A percentile compares a stretch with the other conserved stretches of the same genome.
Evolutionary conservation across 2,888 invertebrate species (phyloP).

Genomic region (Ochlodes sylvanus): DNA sequence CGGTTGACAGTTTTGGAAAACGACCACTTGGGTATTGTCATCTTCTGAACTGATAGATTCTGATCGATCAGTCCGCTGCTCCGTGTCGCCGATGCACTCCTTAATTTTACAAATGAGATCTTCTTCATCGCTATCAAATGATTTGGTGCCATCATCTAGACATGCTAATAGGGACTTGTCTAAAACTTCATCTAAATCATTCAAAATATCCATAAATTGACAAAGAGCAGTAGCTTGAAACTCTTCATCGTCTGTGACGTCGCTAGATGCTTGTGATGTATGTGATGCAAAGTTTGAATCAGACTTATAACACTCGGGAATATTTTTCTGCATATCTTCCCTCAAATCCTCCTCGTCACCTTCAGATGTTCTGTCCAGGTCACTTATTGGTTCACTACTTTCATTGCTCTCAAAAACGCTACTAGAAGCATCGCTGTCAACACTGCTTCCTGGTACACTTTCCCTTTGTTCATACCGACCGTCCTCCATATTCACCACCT

Average conservation of each 20-base stretch:
- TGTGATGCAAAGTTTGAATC: constrained; percentile 78
- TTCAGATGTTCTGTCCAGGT: constrained; percentile 66
- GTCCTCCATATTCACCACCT: constrained; percentile 71
- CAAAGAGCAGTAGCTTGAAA: constrained; percentile 79
- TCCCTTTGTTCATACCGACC: constrained; percentile 73
- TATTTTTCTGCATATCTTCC: constrained; percentile 76
- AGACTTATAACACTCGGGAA: constrained; percentile 77
- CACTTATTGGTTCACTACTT: constrained; percentile 62
- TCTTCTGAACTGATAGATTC: constrained; percentile 66
- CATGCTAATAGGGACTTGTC: constrained; percentile 81
- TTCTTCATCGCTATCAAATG: constrained; percentile 74
- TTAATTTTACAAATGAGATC: constrained; percentile 79
- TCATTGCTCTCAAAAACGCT: constrained; percentile 66
- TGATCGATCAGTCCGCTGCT: constrained; percentile 56
- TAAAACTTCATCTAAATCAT: constrained; percentile 85
- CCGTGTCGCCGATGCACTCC: constrained; percentile 64
- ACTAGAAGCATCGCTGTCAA: constrained; percentile 70
- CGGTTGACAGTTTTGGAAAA: constrained; percentile 53
- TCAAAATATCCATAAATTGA: constrained; percentile 83
- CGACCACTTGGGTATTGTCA: constrained; percentile 73
- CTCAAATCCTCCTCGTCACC: constrained; percentile 75
- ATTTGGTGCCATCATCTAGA: constrained; percentile 69
- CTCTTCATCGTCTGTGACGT: constrained; percentile 77
- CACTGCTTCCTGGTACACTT: constrained; percentile 66
- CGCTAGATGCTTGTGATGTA: constrained; percentile 67